Conservation (phyloP, 2,888 invertebrate species). For the Marronus borbonicus region DNA sequence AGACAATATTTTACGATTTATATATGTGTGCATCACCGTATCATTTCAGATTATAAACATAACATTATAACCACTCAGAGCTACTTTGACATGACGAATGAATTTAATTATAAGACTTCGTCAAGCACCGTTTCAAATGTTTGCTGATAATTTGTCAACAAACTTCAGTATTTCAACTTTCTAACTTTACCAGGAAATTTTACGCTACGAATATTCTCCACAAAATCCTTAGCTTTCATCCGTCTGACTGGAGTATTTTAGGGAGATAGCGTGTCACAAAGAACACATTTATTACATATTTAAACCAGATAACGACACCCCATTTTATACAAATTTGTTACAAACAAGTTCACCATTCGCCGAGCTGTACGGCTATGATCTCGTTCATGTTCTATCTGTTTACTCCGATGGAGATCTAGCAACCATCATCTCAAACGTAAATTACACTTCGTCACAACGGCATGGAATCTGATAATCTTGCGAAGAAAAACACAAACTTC, state of each 20-base stretch:
- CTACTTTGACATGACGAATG: conserved; percentile 11
- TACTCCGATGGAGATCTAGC: neutral
- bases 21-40: too few relatives aligned
- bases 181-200: conserved; percentile 1
- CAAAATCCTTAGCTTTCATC: conserved; percentile 22
- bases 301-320: conserved; percentile 45
- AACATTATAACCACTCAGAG: neutral
- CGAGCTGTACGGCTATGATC: neutral
- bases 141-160: conserved; percentile 31
- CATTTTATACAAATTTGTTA: conserved; percentile 36
- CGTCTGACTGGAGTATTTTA: conserved; percentile 9
- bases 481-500: conserved; percentile 34
- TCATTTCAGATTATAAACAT: too few relatives aligned
- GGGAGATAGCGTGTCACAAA: conserved; percentile 41
- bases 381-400: neutral
- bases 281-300: conserved; percentile 48
- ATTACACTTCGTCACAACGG: conserved; percentile 29
- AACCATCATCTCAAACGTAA: conserved; percentile 32
- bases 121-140: conserved; percentile 9
- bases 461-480: neutral
- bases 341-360: conserved; percentile 18
- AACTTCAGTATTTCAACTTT: conserved; percentile 12
- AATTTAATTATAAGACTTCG: neutral
- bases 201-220: neutral
- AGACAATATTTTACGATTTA: too few relatives aligned